A percentile compares a stretch with the other conserved stretches of the same genome.
Evolutionary conservation across 2,113 vertebrate genomes (phyloP).

Genomic region (Oreotragus oreotragus): DNA sequence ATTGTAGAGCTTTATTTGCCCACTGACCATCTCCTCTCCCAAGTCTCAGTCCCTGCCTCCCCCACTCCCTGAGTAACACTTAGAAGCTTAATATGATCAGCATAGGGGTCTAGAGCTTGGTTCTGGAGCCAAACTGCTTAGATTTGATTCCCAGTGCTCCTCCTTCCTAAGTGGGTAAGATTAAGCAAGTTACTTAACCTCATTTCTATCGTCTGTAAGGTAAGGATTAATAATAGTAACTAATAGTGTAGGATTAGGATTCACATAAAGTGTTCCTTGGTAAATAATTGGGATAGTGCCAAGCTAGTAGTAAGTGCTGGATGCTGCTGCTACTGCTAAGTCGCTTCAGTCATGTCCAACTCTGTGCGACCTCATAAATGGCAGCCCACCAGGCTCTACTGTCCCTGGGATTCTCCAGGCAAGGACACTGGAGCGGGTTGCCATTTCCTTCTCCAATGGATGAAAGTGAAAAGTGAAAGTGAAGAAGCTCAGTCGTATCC

Average conservation of each 20-base stretch:
- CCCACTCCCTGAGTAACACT: background rate
- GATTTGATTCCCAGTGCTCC: background rate
- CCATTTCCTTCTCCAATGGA: too few relatives aligned
- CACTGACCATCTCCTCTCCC: background rate
- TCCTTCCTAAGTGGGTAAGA: background rate
- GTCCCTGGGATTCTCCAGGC: too few relatives aligned
- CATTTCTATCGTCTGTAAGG: background rate
- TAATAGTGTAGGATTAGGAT: background rate
- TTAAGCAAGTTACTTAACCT: background rate
- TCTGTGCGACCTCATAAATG: too few relatives aligned
- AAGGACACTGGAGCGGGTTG: too few relatives aligned
- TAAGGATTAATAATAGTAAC: background rate
- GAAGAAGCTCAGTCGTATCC: too few relatives aligned
- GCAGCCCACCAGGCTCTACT: too few relatives aligned
- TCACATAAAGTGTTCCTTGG: background rate
- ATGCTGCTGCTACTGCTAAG: too few relatives aligned
- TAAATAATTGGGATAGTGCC: background rate
- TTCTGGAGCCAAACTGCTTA: background rate
- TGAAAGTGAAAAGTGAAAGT: too few relatives aligned
- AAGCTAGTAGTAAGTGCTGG: background rate
- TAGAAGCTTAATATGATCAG: background rate
- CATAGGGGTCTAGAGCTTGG: background rate
- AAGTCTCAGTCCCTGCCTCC: background rate
- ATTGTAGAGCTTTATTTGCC: background rate
- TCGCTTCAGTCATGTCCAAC: too few relatives aligned